Evolutionary conservation across 2,113 vertebrate species (phyloP).

Genomic region (Zosterops pallidus): DNA sequence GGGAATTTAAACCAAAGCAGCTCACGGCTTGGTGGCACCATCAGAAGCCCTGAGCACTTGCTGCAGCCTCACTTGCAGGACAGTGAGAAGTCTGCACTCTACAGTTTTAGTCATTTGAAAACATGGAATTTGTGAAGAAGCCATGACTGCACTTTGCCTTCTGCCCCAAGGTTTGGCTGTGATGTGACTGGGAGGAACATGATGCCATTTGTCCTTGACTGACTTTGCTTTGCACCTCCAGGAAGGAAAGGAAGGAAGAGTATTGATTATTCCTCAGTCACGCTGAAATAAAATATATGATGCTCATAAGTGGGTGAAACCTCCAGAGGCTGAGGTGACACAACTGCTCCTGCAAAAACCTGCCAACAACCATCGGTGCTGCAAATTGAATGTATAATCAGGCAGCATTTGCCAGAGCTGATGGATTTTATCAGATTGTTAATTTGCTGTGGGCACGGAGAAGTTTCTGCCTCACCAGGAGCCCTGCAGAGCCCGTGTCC

Average conservation of each 20-base stretch:
- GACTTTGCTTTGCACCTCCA: background rate
- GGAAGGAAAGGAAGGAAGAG: background rate
- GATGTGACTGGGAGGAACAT: background rate
- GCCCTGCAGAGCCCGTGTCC: accelerated
- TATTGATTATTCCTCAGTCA: background rate
- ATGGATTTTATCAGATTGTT: background rate
- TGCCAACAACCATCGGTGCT: background rate
- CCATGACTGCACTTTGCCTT: background rate
- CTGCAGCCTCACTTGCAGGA: background rate
- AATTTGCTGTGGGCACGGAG: background rate
- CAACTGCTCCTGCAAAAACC: background rate
- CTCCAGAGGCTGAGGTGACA: background rate
- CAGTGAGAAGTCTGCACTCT: background rate
- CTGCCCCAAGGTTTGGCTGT: background rate
- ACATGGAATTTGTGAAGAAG: accelerated
- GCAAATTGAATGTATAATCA: background rate
- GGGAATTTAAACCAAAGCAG: background rate
- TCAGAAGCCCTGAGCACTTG: background rate
- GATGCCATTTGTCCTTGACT: background rate
- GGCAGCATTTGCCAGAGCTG: background rate
- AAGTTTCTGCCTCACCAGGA: background rate
- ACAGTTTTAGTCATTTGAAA: background rate
- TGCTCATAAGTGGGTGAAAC: background rate
- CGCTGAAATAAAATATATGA: background rate
- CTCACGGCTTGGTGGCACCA: background rate